Base-by-base conservation (phyloP, 2,888 invertebrate genomes). In the Plusia festucae region DNA sequence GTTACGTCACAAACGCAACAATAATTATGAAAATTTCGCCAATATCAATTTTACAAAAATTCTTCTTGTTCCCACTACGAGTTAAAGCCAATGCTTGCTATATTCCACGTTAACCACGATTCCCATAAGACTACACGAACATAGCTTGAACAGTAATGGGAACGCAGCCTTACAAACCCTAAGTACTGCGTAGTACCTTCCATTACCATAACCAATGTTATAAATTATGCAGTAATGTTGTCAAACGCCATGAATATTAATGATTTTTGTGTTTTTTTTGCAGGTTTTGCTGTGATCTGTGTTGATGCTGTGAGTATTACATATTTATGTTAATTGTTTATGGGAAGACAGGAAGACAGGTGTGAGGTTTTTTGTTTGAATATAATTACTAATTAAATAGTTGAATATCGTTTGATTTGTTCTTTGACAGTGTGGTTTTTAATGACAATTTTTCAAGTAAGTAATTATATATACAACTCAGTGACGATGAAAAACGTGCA, bases 241-340 rank as follows among this genome's bases (percentile, higher is more conserved):
- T 62, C 20, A 62, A 55, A 62, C 22, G 24, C 8, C 53, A 77
- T 80, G 57, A 78, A 78, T 78, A 79, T 69, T 80, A 22, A 80
- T 72, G 5, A 8, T 7, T 59, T n/a, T 63, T 62, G 72, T 69
- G 74, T 73, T 76, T 69, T 24, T 83, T 82, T 62, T 84, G 74
- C 87, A 77, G 73, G 72, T 40, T 79, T 68, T 79, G 81, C 82
- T 78, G 86, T 81, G 78, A 72, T 72, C 80, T 77, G 76, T 81
- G 78, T 81, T 68, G 76, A 78, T 59, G 83, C 55, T 75, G 87
- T 87, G 67, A 87, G 87, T 85, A 59, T 15, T 49, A 67, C 57
- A 16, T 70, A 71, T 55, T 76, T 73, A 73, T 76, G 66, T 52
- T 60, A 65, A 76, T 70, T 52, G 16, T 65, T 61, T 60, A 72